Conservation (phyloP, 2,113 vertebrate species). For the Raja brachyura region DNA sequence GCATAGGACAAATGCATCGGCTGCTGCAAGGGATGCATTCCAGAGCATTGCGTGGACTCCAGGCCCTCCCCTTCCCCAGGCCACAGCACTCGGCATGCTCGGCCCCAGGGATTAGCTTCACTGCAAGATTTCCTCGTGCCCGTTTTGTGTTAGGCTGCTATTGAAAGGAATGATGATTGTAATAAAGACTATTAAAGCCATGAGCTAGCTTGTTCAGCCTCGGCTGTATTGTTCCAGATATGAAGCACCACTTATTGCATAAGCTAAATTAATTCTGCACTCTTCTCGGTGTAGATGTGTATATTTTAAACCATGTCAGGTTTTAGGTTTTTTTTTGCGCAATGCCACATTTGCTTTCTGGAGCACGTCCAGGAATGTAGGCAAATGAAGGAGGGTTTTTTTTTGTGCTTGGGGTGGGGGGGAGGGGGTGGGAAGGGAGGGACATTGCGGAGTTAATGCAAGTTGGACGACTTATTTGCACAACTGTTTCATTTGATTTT, state of each 20-base stretch:
- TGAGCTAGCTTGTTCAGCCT: neutral
- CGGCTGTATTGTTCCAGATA: neutral
- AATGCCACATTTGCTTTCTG: neutral
- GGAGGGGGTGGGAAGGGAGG: neutral
- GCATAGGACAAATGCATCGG: neutral
- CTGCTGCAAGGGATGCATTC: neutral
- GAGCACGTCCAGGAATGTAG: neutral
- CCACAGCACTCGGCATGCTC: neutral
- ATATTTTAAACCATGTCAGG: neutral
- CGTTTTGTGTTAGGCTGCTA: neutral
- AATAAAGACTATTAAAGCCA: neutral
- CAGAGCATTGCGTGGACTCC: neutral
- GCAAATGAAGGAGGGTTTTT: neutral
- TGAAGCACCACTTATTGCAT: constrained; percentile 15
- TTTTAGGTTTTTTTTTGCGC: neutral
- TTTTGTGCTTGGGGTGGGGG: neutral
- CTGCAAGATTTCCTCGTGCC: neutral
- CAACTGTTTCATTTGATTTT: constrained; percentile 4
- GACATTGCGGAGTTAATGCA: neutral
- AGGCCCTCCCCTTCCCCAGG: neutral
- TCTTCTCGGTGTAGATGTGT: neutral
- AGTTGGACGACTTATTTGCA: constrained; percentile 8
- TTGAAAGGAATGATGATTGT: neutral
- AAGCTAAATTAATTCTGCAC: constrained; percentile 22
- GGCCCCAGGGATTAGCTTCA: neutral